Percentiles rank a stretch among this genome's conserved stretches.
Conservation (phyloP, 2,797 vertebrate species). For the Heteromormyrus szaboi region DNA sequence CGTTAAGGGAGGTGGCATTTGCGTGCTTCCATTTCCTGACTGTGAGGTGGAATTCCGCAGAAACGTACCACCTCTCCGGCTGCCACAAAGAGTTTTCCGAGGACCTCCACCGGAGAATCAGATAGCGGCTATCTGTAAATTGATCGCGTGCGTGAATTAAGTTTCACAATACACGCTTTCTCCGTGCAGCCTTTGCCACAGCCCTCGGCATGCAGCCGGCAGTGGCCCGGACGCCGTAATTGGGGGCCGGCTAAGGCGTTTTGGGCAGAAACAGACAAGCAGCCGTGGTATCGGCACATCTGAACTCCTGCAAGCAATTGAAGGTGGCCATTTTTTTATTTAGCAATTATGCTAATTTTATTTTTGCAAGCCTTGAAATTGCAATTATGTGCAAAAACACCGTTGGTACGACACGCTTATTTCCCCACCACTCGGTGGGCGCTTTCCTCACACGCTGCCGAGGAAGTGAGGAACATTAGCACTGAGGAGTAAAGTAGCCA, state of each 20-base stretch:
- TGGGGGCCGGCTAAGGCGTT: conserved; percentile 15
- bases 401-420: conserved; percentile 21
- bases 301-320: conserved; percentile 46
- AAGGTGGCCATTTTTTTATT: conserved; percentile 42
- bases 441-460: conserved; percentile 41
- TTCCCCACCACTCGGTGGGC: conserved; percentile 24
- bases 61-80: background rate
- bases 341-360: conserved; percentile 44
- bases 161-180: conserved; percentile 35
- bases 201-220: conserved; percentile 24
- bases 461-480: conserved; percentile 46
- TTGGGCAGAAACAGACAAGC: conserved; percentile 25
- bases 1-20: background rate
- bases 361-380: conserved; percentile 46
- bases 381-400: conserved; percentile 43
- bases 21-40: background rate
- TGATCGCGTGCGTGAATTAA: conserved; percentile 38
- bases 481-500: conserved; percentile 30
- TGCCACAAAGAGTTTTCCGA: conserved; percentile 21
- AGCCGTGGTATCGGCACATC: conserved; percentile 41
- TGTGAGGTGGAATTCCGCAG: background rate
- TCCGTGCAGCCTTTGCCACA: conserved; percentile 23
- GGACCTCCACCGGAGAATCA: conserved; percentile 58
- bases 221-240: conserved; percentile 29
- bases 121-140: conserved; percentile 50